phyloP scores from a whole-genome alignment of 2,113 vertebrate species.

The Cynoglossus semilaevis region DNA sequence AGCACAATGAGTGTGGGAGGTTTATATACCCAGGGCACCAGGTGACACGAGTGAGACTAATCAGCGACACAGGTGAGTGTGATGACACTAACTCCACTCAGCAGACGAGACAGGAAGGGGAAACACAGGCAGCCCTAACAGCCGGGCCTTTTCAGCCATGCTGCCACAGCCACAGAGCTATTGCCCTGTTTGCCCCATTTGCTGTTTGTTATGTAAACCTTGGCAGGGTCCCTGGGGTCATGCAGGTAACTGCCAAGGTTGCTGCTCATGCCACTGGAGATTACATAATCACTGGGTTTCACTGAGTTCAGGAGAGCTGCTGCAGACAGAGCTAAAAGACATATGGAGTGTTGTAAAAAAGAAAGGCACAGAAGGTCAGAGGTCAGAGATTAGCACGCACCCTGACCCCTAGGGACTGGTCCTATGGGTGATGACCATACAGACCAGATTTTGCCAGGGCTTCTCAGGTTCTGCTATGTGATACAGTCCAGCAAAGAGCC shows the following conservation, averaged over 20 bases:
- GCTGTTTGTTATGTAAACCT: slow-evolving; percentile 71
- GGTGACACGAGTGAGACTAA: too few species aligned
- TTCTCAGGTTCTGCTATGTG: slow-evolving; percentile 51
- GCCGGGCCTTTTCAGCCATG: not conserved
- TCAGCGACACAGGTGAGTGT: too few species aligned
- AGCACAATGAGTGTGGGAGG: too few species aligned
- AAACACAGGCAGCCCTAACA: too few species aligned
- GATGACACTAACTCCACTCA: too few species aligned
- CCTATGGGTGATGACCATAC: slow-evolving; percentile 21
- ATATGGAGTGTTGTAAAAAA: slow-evolving; percentile 20
- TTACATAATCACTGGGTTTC: slow-evolving; percentile 61
- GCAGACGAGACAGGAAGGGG: too few species aligned
- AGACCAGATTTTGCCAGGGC: slow-evolving; percentile 45
- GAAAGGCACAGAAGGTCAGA: slow-evolving; percentile 36
- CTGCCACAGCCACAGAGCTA: slow-evolving; percentile 22
- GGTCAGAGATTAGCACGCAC: slow-evolving; percentile 43
- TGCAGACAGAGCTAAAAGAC: slow-evolving; percentile 32
- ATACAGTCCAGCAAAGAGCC: slow-evolving; percentile 36
- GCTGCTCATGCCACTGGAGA: slow-evolving; percentile 50
- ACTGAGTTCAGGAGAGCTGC: slow-evolving; percentile 28
- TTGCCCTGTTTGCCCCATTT: slow-evolving; percentile 39
- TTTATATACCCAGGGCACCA: too few species aligned
- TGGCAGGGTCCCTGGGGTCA: slow-evolving; percentile 57
- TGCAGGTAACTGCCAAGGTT: slow-evolving; percentile 60
- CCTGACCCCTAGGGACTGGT: slow-evolving; percentile 15